Evolutionary conservation across 2,797 vertebrate genomes (phyloP).

Genomic region (Myripristis murdjan): DNA sequence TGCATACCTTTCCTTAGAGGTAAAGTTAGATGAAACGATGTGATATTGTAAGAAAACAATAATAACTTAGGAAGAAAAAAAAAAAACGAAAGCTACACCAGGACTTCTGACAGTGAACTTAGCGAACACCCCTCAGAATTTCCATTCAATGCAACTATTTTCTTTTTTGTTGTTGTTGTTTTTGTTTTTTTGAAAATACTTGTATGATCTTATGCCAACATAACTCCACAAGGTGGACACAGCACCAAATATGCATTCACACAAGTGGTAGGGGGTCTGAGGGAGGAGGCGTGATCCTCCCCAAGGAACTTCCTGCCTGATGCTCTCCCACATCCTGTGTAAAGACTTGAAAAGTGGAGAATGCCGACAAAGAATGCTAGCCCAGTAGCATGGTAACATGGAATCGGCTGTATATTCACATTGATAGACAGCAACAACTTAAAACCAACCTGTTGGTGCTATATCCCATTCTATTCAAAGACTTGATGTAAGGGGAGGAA

Average conservation of each 20-base stretch:
- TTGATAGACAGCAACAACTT: conserved; percentile 67
- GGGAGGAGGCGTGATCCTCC: conserved; percentile 65
- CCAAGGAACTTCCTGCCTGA: conserved; percentile 70
- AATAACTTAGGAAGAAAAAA: conserved; percentile 47
- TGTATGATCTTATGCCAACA: conserved; percentile 78
- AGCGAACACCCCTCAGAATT: conserved; percentile 59
- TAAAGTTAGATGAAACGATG: conserved; percentile 65
- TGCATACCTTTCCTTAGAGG: conserved; percentile 68
- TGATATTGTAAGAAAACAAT: conserved; percentile 72
- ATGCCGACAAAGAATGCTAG: conserved; percentile 70
- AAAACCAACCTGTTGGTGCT: conserved; percentile 83
- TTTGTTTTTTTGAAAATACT: conserved; percentile 75
- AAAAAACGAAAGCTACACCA: conserved; percentile 72
- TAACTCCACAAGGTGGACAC: conserved; percentile 79
- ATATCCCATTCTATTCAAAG: conserved; percentile 75
- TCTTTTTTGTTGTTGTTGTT: conserved; percentile 61
- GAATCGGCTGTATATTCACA: conserved; percentile 68
- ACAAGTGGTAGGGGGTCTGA: conserved; percentile 70
- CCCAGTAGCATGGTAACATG: conserved; percentile 84
- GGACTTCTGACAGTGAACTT: conserved; percentile 71
- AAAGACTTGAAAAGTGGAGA: conserved; percentile 86
- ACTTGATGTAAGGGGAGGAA: conserved; percentile 82
- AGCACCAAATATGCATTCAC: conserved; percentile 82
- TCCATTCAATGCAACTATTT: conserved; percentile 78
- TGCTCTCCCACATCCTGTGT: conserved; percentile 83